These are phyloP conservation scores for Thamnaconus septentrionalis DNA, from an alignment of 2,113 vertebrate genomes.

Conservation along the genomic window DNA sequence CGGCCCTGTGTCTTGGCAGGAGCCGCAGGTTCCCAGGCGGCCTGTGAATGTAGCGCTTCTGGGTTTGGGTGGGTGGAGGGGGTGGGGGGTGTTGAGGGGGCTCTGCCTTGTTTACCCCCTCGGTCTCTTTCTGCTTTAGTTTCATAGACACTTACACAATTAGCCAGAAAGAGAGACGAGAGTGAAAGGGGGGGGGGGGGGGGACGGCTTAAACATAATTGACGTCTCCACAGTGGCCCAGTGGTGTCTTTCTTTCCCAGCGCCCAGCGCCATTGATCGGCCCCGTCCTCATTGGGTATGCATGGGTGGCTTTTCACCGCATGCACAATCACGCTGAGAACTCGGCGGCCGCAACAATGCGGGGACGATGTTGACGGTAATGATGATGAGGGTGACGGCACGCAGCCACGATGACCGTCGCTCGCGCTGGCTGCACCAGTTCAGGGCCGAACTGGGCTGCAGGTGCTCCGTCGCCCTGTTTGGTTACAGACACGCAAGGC, in stretches of 20 bases:
- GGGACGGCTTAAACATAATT: slow-evolving; percentile 61
- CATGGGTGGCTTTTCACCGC: slow-evolving; percentile 63
- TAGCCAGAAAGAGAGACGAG: slow-evolving; percentile 45
- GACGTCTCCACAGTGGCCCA: slow-evolving; percentile 60
- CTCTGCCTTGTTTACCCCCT: slow-evolving; percentile 63
- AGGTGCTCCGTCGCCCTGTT: too few relatives aligned
- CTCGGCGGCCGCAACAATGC: slow-evolving; percentile 48
- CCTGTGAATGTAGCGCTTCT: slow-evolving; percentile 66
- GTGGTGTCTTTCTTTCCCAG: slow-evolving; percentile 62
- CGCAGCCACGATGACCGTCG: slow-evolving; percentile 16
- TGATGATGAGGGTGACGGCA: slow-evolving; percentile 35
- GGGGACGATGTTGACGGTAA: slow-evolving; percentile 31
- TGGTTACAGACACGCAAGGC: too few relatives aligned
- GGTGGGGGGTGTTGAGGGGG: too few relatives aligned
- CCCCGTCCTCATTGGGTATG: slow-evolving; percentile 63
- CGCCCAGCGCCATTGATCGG: slow-evolving; percentile 35
- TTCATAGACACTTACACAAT: slow-evolving; percentile 67
- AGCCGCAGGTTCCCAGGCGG: slow-evolving; percentile 74
- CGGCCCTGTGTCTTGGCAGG: slow-evolving; percentile 71
- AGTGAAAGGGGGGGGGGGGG: slow-evolving; percentile 15
- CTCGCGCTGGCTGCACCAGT: not conserved
- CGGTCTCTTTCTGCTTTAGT: slow-evolving; percentile 57
- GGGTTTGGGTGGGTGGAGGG: slow-evolving; percentile 8
- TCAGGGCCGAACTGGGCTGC: too few relatives aligned
- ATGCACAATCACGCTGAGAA: slow-evolving; percentile 59